Evolutionary conservation across 2,113 vertebrate species (phyloP), one percentile per base, ranked within the genome.

Genomic region (Felis catus): DNA sequence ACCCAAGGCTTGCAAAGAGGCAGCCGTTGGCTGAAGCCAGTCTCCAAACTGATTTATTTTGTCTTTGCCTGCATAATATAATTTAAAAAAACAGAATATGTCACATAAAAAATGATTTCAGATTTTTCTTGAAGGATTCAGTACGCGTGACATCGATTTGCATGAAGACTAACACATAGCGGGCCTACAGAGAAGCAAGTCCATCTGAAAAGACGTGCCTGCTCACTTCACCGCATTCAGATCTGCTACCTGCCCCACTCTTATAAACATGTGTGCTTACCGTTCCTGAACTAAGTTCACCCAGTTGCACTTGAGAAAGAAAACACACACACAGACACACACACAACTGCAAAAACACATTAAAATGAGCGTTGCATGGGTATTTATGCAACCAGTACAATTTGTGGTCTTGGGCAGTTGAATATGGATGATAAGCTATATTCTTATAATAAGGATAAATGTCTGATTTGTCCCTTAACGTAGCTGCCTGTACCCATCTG

Each of bases 101-200:
- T 83, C 25, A 33, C 11, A 18, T 33, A 41, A 66, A 66, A 19
- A 65, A 63, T 76, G 8, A 74, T 58, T 70, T 85, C 25, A 70
- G 3, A 1, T 33, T 41, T 39, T 92, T 68, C 45, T 48, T n/a
- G 31, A 45, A 48, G 36, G 76, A 79, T 66, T 94, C 36, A 73
- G 15, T 51, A 45, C 2, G 21, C 68, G 66, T 74, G 79, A 25
- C 4, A 71, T 5, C 39, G 68, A 21, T 7, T 36, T 29, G 3
- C 16, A 41, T 88, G 65, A 36, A 1, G 11, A 33, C 15, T 45
- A 53, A 31, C 33, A 14, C 80, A 23, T 2, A 33, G 70, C 14
- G 3, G 36, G 19, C 2, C 12, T 29, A 18, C 1, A 1, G 45
- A n/a, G 21, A 70, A 27, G 1, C 15, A 18, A 31, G 1, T 1